Base-by-base conservation (phyloP, 1,140 invertebrate species). In the Drosophila insularis region DNA sequence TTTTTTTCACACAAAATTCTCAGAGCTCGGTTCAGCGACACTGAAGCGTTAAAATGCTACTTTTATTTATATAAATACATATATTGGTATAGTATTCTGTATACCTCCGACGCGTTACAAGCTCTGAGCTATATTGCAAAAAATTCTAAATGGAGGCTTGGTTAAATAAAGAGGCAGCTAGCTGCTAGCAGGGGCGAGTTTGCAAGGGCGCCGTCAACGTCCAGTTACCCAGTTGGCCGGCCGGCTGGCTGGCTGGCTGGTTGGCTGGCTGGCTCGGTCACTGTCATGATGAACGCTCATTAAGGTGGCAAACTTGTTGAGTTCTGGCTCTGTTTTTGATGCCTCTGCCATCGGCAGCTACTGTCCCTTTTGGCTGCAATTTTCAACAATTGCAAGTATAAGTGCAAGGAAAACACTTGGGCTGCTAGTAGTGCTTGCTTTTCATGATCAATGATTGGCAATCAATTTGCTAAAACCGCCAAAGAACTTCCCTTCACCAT, bases 71-170 rank as follows among this genome's bases (percentile, higher is more conserved):
- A 43, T 43, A 43, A 6, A 17, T 46, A 46, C 8, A 17, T 46
- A 17, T 46, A 17, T 46, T 3, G 31, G 31, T 31, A 21, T 31
- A 19, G 43, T 19, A 46, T 46, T 46, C 17, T 46, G 43, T 46
- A 78, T 56, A 78, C 59, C 74, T 75, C 80, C 85, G 77, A 84
- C 56, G 59, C 74, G 77, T 72, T 89, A 89, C 73, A 89, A 74
- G 84, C 72, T 78, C 71, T 67, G 80, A 66, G 65, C 68, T 71
- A 69, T 81, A 69, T 81, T 63, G 78, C 80, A 66, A 82, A 66
- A 82, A 65, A 89, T 78, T 89, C 85, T 89, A 84, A 73, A 89
- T 63, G 74, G 77, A 84, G 70, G 74, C 84, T 84, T 78, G 68
- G 81, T 89, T 89, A 89, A 89, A 89, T 89, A 89, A 77, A 80